Evolutionary conservation across 2,888 invertebrate species (phyloP), one percentile per base, ranked within the genome.

Genomic region (Cantharis rustica): DNA sequence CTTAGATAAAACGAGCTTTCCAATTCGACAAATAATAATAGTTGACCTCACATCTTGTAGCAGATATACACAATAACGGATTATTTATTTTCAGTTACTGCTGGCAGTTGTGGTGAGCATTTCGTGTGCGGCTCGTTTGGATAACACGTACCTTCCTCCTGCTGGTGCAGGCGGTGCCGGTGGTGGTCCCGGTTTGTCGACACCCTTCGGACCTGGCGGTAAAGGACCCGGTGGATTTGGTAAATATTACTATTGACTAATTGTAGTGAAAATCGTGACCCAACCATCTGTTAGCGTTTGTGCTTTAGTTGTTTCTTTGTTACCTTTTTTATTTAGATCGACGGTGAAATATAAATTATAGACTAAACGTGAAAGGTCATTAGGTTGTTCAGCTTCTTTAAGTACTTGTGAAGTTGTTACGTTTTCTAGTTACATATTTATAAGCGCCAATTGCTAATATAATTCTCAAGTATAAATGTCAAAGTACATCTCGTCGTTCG

Each of bases 91-190:
- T 72, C 72, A 77, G 77, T 84, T 90, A 80, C 81, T 90, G 72
- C 83, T 89, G 74, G 86, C 88, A 77, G 85, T 86, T 76, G 81
- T 90, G 70, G 80, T 90, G 76, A 87, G 89, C 77, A 83, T 88
- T 76, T 87, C 89, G 80, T 87, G 88, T 69, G 90, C 90, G 68
- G 90, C 88, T 71, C 89, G 89, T 75, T 85, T 92, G 81, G 91
- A 91, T 78, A 91, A 90, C 84, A 90, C 89, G 75, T 92, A 92
- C 81, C 84, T 92, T 77, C 91, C 91, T 9, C 91, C 91, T 20
- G 87, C 89, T 10, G 88, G 89, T 80, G 91, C 88, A 20, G 83
- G 88, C 23, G 84, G 85, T 17, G 85, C 89, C 31, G 89, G 89
- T n/a, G 89, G 89, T 69, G 88, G 90, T 61, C 87, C 87, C 69